phyloP scores from a whole-genome alignment of 1,140 invertebrate species.

The Psilanteris sp. region DNA sequence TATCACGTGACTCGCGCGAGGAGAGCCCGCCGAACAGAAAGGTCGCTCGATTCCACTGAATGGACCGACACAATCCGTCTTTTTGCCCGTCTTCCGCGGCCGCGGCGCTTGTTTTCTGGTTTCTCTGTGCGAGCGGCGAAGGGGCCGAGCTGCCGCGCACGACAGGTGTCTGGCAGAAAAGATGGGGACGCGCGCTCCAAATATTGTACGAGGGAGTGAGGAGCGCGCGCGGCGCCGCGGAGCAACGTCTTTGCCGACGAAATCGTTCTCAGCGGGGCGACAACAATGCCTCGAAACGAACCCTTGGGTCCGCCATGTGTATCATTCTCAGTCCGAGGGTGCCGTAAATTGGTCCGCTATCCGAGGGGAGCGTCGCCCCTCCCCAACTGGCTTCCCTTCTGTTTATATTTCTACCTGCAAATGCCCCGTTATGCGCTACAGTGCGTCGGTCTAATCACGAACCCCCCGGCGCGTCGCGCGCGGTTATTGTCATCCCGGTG shows the following conservation, averaged over 20 bases:
- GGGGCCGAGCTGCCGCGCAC: conserved; percentile 54
- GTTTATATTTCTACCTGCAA: conserved; percentile 52
- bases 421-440: conserved; percentile 14
- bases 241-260: conserved; percentile 69
- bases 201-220: conserved; percentile 25
- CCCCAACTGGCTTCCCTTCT: conserved; percentile 23
- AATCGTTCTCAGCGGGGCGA: conserved; percentile 72
- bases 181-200: conserved; percentile 20
- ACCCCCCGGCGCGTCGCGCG: conserved; percentile 15
- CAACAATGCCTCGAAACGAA: conserved; percentile 75
- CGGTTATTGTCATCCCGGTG: conserved; percentile 3
- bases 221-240: conserved; percentile 29
- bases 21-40: conserved; percentile 32
- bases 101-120: no score
- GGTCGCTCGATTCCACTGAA: conserved; percentile 18
- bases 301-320: conserved; percentile 68
- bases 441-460: conserved; percentile 15
- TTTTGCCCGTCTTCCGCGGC: no score
- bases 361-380: conserved; percentile 36
- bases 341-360: conserved; percentile 76
- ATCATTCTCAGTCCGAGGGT: conserved; percentile 68
- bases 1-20: conserved; percentile 16
- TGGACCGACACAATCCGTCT: no score
- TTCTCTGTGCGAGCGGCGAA: no score
- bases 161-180: conserved; percentile 68